Percentiles rank a stretch among this genome's conserved stretches.
phyloP scores from a whole-genome alignment of 2,888 invertebrate species.

The Protophormia terraenovae region DNA sequence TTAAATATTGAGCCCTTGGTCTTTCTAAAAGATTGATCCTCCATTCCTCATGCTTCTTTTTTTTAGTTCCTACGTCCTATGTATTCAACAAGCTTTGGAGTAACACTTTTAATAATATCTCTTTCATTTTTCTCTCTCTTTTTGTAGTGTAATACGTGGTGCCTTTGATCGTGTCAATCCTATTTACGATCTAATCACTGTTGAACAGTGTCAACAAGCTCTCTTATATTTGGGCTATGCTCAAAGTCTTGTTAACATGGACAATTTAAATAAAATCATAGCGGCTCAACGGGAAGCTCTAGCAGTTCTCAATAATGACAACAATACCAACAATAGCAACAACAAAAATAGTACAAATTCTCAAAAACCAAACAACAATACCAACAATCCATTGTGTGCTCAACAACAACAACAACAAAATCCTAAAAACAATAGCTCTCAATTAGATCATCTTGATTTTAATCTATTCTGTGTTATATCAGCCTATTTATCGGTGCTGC shows the following conservation, averaged over 20 bases:
- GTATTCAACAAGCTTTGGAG: too few species aligned
- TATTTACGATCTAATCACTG: slow-evolving; percentile 78
- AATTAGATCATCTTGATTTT: slow-evolving; percentile 76
- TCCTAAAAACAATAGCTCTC: slow-evolving; percentile 24
- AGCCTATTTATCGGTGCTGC: slow-evolving; percentile 80
- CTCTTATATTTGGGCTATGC: slow-evolving; percentile 81
- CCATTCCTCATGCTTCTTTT: too few species aligned
- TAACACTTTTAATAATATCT: neutral
- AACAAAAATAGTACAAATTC: slow-evolving; percentile 69
- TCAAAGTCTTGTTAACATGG: slow-evolving; percentile 80
- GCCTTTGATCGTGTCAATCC: slow-evolving; percentile 81
- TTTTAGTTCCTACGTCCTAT: too few species aligned
- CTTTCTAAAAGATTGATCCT: too few species aligned
- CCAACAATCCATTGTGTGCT: slow-evolving; percentile 22
- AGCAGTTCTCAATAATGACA: slow-evolving; percentile 71
- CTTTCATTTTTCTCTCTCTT: neutral
- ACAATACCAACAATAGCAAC: slow-evolving; percentile 71
- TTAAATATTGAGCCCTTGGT: too few species aligned
- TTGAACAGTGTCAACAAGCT: slow-evolving; percentile 81
- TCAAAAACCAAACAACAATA: slow-evolving; percentile 9
- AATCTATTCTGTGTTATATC: slow-evolving; percentile 81
- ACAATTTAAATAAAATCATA: slow-evolving; percentile 79
- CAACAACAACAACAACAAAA: slow-evolving; percentile 54
- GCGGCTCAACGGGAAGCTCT: slow-evolving; percentile 77
- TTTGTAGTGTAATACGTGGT: slow-evolving; percentile 80